Percentiles rank a stretch among this genome's conserved stretches.
These are phyloP conservation scores for Tetragonula clypearis DNA, from an alignment of 1,140 invertebrate genomes.

Conservation along the genomic window DNA sequence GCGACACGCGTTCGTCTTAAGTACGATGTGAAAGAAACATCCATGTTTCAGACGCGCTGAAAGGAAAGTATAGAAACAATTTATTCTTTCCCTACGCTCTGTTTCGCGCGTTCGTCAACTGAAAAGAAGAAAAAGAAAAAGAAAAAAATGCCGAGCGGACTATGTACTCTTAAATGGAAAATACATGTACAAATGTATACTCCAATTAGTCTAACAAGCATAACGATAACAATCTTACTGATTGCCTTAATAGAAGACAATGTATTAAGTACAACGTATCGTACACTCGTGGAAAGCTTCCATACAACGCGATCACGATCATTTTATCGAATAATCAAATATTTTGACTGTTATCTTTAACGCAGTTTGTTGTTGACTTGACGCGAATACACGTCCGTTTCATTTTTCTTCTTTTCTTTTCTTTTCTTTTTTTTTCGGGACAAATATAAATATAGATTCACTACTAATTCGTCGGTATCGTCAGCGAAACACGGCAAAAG, in stretches of 20 bases:
- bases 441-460: conserved; percentile 19
- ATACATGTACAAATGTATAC: not conserved
- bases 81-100: not conserved
- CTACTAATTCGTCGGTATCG: not conserved
- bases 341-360: conserved; percentile 33
- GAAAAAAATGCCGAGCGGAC: not conserved
- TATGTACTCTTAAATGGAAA: not conserved
- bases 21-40: not conserved
- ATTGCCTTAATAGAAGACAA: not conserved
- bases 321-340: conserved; percentile 26
- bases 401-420: not conserved
- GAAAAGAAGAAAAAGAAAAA: not conserved
- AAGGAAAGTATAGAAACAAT: not conserved
- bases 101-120: not conserved
- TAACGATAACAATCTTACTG: conserved; percentile 18
- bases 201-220: conserved; percentile 13
- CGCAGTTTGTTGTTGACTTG: not conserved
- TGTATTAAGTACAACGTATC: not conserved
- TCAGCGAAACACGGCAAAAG: not conserved
- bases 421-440: not conserved
- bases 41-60: too few relatives aligned
- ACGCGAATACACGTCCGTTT: not conserved
- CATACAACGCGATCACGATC: conserved; percentile 7
- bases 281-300: conserved; percentile 37
- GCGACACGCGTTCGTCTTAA: not conserved